Evolutionary conservation across 2,888 invertebrate genomes (phyloP).

Genomic region (Arrhopalites spinosus): DNA sequence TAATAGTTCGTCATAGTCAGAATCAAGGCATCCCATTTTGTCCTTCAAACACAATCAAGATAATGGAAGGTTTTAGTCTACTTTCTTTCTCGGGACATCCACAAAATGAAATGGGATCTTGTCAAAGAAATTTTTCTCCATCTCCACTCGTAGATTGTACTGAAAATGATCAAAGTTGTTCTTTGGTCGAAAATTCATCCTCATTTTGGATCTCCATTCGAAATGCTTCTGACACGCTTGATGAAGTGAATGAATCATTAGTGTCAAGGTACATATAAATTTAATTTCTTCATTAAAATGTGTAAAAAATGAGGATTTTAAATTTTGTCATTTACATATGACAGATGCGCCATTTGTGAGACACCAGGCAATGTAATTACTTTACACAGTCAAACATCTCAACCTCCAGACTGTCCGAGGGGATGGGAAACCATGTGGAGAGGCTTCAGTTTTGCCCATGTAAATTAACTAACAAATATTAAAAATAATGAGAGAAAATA

Average conservation of each 20-base stretch:
- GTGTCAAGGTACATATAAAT: neutral
- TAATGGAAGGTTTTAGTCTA: neutral
- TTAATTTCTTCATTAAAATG: neutral
- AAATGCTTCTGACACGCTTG: neutral
- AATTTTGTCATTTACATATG: neutral
- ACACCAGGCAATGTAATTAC: neutral
- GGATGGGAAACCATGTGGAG: neutral
- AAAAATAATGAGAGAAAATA: too few species aligned
- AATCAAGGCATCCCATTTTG: neutral
- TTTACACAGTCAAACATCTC: neutral
- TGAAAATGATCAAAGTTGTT: neutral
- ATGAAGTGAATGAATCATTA: neutral
- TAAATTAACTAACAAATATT: neutral
- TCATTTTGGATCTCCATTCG: neutral
- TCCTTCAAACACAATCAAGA: neutral
- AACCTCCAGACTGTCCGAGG: neutral
- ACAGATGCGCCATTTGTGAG: neutral
- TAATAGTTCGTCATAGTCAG: neutral
- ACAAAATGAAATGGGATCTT: neutral
- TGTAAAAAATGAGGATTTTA: neutral
- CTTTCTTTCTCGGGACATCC: neutral
- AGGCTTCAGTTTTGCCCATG: constrained; percentile 5
- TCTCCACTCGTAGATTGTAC: neutral
- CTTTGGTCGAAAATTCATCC: neutral
- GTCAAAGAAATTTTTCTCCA: neutral